Base-by-base conservation (phyloP, 2,113 vertebrate species). In the Athene noctua region DNA sequence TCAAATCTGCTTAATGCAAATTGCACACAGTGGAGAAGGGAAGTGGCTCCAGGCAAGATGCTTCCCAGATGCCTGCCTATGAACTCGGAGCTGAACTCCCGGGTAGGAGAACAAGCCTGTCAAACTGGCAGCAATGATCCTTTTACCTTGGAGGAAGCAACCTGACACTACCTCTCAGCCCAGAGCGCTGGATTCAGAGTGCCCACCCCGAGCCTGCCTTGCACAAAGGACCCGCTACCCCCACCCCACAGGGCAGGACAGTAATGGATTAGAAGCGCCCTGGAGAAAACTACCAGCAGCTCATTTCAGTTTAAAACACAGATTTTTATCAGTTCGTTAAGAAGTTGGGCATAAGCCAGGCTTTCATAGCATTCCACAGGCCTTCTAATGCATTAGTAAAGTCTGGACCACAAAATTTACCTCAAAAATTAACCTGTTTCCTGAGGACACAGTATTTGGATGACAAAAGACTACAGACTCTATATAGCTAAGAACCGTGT, bases 11-110 rank as follows among this genome's bases (percentile, higher is more conserved):
- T 71, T 62, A 71, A 67, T 34, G 66, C 68, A 71, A 74, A 72
- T 8, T 34, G 55, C 0, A 1, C 83, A 32, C n/a, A 63, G 25
- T 3, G 12, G 78, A 85, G 70, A 77, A 66, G 15, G 58, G 75
- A 95, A 93, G 73, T 29, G 58, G 57, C 70, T 92, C 42, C 70
- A 36, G 70, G 18, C 90, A 92, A 88, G 83, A 73, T n/a, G 47
- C 70, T 80, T 90, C 54, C 57, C 79, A 62, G 49, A 11, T 65
- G 70, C 59, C 42, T 46, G 46, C 58, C 52, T 34, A 5, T 51
- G 72, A 88, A 59, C 82, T 77, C 66, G 3, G 34, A 29, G n/a
- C 6, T 42, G 73, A 88, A 80, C 65, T 73, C 74, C 75, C 15
- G 4, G 3, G 15, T 3, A 12, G 5, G 38, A 80, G 42, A 72